Base-by-base conservation (phyloP, 2,113 vertebrate species). In the Nansenia antarctica region DNA sequence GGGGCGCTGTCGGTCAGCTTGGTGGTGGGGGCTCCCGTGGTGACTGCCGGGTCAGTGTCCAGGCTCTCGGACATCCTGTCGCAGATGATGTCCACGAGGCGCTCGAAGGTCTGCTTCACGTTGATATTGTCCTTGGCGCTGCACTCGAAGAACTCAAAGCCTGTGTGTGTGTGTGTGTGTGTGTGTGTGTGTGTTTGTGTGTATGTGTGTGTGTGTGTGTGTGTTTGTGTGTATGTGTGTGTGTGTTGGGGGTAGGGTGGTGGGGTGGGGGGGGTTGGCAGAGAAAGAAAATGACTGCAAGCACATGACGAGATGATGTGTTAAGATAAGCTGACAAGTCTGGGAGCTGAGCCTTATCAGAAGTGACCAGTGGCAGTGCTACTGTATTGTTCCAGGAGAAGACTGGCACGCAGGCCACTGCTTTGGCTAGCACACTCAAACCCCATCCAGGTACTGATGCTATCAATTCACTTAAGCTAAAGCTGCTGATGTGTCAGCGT, bases 71-170 rank as follows among this genome's bases (percentile, higher is more conserved):
- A 97, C 96, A 98, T 99, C 88, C 96, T 98, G 88, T 98, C 96
- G 1, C 97, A 99, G 91, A 99, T 99, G 85, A 98, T 94, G 83
- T 99, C 97, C 61, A 99, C 96, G 0, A 99, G 95, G 49, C 92
- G 92, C 79, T 99, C 97, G 52, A 99, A 99, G 0, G 96, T 98
- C 91, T 99, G 98, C 93, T 97, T 97, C 85, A 99, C 94, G 0
- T 99, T 98, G 80, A 98, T 78, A 90, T 99, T 98, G 87, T 99
- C 97, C 87, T 99, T 99, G 86, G 97, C 96, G 55, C 98, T 99
- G 61, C 97, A 95, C 91, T 99, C 97, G 67, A 98, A 99, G 91
- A 98, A 99, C 80, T 98, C 96, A 84, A 99, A 99, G 58, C 97
- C 98, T 99, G 65, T 74, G 55, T 20, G 81, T 66, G 80, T n/a